Evolutionary conservation across 2,113 vertebrate species (phyloP).

Genomic region (Nerophis lumbriciformis): DNA sequence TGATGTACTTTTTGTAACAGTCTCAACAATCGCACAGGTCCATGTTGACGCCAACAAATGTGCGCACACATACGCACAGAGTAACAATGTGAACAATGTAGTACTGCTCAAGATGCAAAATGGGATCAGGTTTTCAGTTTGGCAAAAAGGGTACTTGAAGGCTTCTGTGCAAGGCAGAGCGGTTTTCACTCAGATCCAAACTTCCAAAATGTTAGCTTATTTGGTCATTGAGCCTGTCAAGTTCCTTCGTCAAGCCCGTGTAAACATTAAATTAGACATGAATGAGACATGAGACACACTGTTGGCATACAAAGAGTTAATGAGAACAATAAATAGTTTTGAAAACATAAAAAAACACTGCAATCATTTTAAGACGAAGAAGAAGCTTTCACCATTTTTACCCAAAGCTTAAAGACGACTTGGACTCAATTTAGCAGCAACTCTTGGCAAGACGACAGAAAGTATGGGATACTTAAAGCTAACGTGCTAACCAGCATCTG

Average conservation of each 20-base stretch:
- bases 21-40: neutral
- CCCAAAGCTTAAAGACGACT: too few species aligned
- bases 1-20: slow-evolving; percentile 1
- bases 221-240: neutral
- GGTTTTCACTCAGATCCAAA: slow-evolving; percentile 7
- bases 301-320: neutral
- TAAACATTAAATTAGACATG: neutral
- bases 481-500: too few species aligned
- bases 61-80: neutral
- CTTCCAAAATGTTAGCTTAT: neutral
- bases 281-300: neutral
- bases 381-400: too few species aligned
- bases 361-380: too few species aligned
- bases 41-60: too few species aligned
- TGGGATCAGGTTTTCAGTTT: slow-evolving; percentile 12
- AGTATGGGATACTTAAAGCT: too few species aligned
- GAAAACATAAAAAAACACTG: neutral
- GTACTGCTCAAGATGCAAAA: neutral
- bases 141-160: slow-evolving; percentile 42
- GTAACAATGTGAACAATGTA: too few species aligned
- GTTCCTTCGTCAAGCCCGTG: neutral
- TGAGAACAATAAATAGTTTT: neutral
- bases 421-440: too few species aligned
- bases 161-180: slow-evolving; percentile 35
- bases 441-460: too few species aligned